Evolutionary conservation across 2,797 vertebrate genomes (phyloP), one percentile per base, ranked within the genome.

Genomic region (Gymnothorax reevesii): DNA sequence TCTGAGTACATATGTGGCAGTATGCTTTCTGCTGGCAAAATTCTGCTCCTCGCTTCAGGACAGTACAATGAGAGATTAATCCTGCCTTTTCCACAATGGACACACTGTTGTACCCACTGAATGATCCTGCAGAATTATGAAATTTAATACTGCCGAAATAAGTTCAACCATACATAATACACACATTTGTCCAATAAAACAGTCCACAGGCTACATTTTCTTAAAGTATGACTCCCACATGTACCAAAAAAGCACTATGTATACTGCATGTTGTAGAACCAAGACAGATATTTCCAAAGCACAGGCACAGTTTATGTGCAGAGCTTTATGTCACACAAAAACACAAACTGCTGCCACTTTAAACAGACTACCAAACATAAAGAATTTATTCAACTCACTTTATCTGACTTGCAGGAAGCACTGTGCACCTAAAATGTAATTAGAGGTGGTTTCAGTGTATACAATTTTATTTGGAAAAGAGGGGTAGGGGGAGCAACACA

Each of bases 371-470:
- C 77, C 33, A 10, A 85, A 77, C 1, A 66, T 3, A 1, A 89
- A 90, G 89, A 88, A 69, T 83, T 17, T 69, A 92, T 90, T 91
- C 87, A 90, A 96, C 94, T 96, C 95, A 95, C 95, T 96, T 95
- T 96, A 85, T 75, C 88, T 89, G 88, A 88, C 88, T 88, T 90
- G 88, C 91, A 90, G 88, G 94, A 89, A 90, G 95, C 93, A 92
- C 94, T 94, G 92, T 95, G 94, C 90, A 92, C 95, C 95, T 96
- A 94, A 95, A 96, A 96, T 94, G 93, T 90, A 96, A 95, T 94
- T 92, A 89, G 93, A 93, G 93, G 86, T 88, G 64, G 83, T 94
- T 94, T 93, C 90, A 93, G 89, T 86, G 88, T 77, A 90, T 88
- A 90, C 89, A 73, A 83, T 25, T 69, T 82, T 86, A 90, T 83